A percentile compares a stretch with the other conserved stretches of the same genome.
Evolutionary conservation across 2,797 vertebrate species (phyloP).

Genomic region (Echeneis naucrates): DNA sequence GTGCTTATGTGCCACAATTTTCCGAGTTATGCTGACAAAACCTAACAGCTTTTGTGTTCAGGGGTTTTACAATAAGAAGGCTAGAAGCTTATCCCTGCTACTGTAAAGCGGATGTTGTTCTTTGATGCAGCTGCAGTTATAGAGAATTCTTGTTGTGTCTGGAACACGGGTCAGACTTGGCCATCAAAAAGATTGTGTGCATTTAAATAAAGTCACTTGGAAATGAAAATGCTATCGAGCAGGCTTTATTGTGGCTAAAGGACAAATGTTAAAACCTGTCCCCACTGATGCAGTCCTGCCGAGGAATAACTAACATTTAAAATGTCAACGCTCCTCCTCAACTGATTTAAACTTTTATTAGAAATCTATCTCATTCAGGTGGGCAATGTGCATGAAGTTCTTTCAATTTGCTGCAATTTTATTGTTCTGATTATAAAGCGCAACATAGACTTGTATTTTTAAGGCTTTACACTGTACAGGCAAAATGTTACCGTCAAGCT

Average conservation of each 20-base stretch:
- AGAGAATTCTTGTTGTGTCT: conserved; percentile 3
- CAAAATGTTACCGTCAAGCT: conserved; percentile 40
- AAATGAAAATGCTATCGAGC: conserved; percentile 40
- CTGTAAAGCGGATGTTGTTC: conserved; percentile 7
- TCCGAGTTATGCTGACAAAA: conserved; percentile 20
- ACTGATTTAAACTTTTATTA: conserved; percentile 47
- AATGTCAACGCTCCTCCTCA: conserved; percentile 55
- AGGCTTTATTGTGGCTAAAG: conserved; percentile 32
- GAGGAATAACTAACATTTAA: conserved; percentile 43
- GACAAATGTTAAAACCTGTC: conserved; percentile 47
- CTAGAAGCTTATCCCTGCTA: conserved; percentile 20
- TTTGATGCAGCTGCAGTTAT: conserved; percentile 6
- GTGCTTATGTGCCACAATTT: conserved; percentile 39
- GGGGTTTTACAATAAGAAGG: conserved; percentile 44
- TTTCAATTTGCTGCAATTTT: conserved; percentile 12
- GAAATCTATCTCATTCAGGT: conserved; percentile 35
- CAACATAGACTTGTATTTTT: conserved; percentile 34
- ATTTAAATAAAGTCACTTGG: conserved; percentile 47
- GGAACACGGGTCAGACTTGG: conserved; percentile 15
- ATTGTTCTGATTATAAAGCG: conserved; percentile 29
- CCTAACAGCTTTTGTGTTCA: conserved; percentile 14
- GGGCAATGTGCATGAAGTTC: conserved; percentile 13
- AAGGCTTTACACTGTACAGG: conserved; percentile 28
- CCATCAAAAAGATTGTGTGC: conserved; percentile 29
- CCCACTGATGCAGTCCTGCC: conserved; percentile 15